phyloP scores from a whole-genome alignment of 2,888 invertebrate species.

The Chesias legatella region DNA sequence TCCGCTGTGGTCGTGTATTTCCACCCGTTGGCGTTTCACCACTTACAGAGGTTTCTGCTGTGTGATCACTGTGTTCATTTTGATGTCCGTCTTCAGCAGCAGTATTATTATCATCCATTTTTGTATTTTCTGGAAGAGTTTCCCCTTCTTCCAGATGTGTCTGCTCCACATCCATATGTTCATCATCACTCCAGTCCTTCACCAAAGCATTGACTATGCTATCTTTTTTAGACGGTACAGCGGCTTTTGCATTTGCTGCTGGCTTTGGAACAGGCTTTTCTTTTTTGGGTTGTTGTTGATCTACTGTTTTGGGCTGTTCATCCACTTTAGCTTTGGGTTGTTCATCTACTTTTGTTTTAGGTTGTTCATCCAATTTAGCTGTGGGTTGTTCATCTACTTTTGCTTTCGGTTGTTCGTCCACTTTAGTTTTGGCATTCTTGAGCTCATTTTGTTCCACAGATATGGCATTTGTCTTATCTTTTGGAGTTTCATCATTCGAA shows the following conservation, averaged over 20 bases:
- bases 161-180: slow-evolving; percentile 39
- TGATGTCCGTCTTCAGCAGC: slow-evolving; percentile 12
- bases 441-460: slow-evolving; percentile 1
- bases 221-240: slow-evolving; percentile 37
- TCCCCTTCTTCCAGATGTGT: slow-evolving; percentile 28
- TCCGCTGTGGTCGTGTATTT: slow-evolving; percentile 57
- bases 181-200: slow-evolving; percentile 77
- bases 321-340: neutral
- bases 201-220: slow-evolving; percentile 76
- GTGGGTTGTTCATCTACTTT: slow-evolving; percentile 5
- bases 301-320: slow-evolving; percentile 3
- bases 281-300: neutral
- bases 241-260: slow-evolving; percentile 16
- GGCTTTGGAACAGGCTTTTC: neutral
- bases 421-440: no score
- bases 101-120: slow-evolving; percentile 3
- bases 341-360: slow-evolving; percentile 6
- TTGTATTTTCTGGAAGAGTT: slow-evolving; percentile 27
- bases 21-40: slow-evolving; percentile 45
- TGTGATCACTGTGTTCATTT: slow-evolving; percentile 20
- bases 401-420: slow-evolving; percentile 1
- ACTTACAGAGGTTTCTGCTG: slow-evolving; percentile 40
- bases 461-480: slow-evolving; percentile 11
- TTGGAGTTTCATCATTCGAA: slow-evolving; percentile 23
- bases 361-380: slow-evolving; percentile 1